A percentile compares a stretch with the other conserved stretches of the same genome.
phyloP scores from a whole-genome alignment of 1,140 invertebrate genomes.

The Tetraneura akinire region DNA sequence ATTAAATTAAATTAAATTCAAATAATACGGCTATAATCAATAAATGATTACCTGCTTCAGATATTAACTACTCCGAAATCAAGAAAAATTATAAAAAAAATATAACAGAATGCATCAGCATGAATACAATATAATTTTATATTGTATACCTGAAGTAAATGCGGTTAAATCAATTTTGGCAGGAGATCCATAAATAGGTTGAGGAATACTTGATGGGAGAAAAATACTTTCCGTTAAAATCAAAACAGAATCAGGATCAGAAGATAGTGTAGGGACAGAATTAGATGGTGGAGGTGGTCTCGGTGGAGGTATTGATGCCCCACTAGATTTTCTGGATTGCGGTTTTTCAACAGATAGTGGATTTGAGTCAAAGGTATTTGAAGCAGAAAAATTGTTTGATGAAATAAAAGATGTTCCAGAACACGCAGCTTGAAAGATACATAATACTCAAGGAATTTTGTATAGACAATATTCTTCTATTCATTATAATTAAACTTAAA shows the following conservation, averaged over 20 bases:
- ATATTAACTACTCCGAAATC: conserved; percentile 20
- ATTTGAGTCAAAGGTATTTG: conserved; percentile 56
- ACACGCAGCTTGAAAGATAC: conserved; percentile 57
- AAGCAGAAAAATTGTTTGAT: conserved; percentile 59
- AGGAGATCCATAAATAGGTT: conserved; percentile 65
- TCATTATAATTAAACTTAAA: conserved; percentile 8
- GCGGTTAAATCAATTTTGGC: conserved; percentile 59
- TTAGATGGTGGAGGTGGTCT: conserved; percentile 61
- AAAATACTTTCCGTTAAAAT: conserved; percentile 54
- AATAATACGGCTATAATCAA: neutral
- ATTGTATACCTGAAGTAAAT: conserved; percentile 45
- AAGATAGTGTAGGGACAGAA: conserved; percentile 50
- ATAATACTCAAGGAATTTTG: conserved; percentile 36
- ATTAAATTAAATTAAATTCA: neutral
- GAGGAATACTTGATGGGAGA: conserved; percentile 56
- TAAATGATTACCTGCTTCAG: neutral
- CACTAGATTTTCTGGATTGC: conserved; percentile 35
- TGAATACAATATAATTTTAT: conserved; percentile 49
- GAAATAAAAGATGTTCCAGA: conserved; percentile 55
- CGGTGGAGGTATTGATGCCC: conserved; percentile 58
- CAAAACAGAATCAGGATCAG: conserved; percentile 28
- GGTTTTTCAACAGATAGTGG: conserved; percentile 27
- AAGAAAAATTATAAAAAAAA: conserved; percentile 15
- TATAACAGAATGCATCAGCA: conserved; percentile 14
- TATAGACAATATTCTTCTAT: conserved; percentile 13